Conservation (phyloP, 1,140 invertebrate genomes). For the Pogonognathellus flavescens region DNA sequence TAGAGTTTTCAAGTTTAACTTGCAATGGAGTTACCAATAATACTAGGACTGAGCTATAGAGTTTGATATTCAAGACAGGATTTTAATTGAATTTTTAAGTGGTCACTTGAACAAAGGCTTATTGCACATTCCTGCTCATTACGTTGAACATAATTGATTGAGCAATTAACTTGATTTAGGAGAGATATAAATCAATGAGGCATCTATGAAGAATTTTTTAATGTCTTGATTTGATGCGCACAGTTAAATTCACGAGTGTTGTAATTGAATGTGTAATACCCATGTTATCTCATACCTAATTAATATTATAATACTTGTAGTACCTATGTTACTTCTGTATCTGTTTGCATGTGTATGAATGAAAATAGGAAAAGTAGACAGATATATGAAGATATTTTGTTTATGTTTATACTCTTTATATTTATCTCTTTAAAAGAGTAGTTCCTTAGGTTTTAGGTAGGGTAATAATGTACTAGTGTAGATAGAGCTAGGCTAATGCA, state of each 20-base stretch:
- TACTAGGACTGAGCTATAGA: not conserved
- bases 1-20: not conserved
- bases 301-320: too few species aligned
- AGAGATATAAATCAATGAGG: conserved; percentile 8
- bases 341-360: too few species aligned
- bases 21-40: not conserved
- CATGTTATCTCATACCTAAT: not conserved
- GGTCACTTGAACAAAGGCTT: not conserved
- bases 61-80: not conserved
- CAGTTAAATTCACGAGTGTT: not conserved
- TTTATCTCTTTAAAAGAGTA: not conserved
- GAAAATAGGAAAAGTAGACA: too few species aligned
- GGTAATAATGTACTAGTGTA: not conserved
- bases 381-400: too few species aligned
- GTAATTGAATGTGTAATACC: not conserved
- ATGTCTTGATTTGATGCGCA: not conserved
- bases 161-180: conserved; percentile 20
- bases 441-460: not conserved
- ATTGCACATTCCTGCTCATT: not conserved
- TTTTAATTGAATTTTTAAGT: conserved; percentile 20
- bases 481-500: conserved; percentile 29
- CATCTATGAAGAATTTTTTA: conserved; percentile 33
- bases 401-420: too few species aligned
- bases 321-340: too few species aligned
- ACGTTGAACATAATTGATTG: not conserved